Percentiles rank a stretch among this genome's conserved stretches.
These are phyloP conservation scores for Labrus mixtus DNA, from an alignment of 2,113 vertebrate species.

Conservation along the genomic window DNA sequence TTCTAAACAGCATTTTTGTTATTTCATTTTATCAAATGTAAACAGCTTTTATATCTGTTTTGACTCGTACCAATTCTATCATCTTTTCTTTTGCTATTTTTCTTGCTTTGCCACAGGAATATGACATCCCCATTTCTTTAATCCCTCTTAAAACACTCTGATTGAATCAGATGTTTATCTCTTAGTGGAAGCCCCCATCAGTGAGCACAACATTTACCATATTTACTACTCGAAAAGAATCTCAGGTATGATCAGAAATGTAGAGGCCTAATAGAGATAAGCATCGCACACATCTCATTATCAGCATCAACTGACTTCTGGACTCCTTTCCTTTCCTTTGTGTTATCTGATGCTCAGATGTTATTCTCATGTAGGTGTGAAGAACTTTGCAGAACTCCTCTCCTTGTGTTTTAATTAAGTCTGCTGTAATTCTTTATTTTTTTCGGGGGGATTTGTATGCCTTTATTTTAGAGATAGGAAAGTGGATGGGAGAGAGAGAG, in stretches of 20 bases:
- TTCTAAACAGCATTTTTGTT: no score
- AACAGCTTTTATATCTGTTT: no score
- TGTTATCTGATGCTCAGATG: no score
- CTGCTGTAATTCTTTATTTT: no score
- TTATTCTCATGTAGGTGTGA: no score
- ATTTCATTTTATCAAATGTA: no score
- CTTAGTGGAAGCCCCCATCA: not conserved
- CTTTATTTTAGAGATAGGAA: no score
- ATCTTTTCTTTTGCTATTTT: not conserved
- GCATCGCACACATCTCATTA: not conserved
- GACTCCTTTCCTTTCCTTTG: not conserved
- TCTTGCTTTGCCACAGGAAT: not conserved
- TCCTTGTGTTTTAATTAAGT: no score
- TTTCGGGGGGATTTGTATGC: no score
- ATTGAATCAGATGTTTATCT: not conserved
- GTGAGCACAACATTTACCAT: not conserved
- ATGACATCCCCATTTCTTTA: not conserved
- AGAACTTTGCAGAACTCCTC: conserved; percentile 24
- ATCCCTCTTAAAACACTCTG: not conserved
- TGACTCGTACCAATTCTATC: not conserved
- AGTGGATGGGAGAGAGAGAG: no score
- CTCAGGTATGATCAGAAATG: not conserved
- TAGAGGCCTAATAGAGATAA: not conserved
- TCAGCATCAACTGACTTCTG: not conserved
- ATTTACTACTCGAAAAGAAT: not conserved